A percentile compares a stretch with the other conserved stretches of the same genome.
Evolutionary conservation across 2,888 invertebrate genomes (phyloP).

Genomic region (Rhyacophila evoluta): DNA sequence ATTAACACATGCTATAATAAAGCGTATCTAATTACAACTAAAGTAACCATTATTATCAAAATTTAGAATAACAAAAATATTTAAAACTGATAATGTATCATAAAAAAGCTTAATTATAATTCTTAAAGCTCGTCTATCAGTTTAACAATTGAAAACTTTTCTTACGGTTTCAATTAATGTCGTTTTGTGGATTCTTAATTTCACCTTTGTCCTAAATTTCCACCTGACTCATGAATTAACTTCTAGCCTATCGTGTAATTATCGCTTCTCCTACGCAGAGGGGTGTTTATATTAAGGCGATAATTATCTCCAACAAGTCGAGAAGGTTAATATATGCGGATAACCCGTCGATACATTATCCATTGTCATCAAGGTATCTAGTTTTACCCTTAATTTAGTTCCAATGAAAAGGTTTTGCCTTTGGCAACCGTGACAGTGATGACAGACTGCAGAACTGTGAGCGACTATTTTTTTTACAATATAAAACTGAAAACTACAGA

Average conservation of each 20-base stretch:
- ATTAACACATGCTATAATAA: too few relatives aligned
- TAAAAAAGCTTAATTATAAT: too few relatives aligned
- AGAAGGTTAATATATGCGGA: constrained; percentile 36
- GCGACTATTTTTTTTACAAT: too few relatives aligned
- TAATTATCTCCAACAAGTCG: constrained; percentile 31
- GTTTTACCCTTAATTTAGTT: constrained; percentile 29
- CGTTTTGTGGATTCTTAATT: constrained; percentile 16
- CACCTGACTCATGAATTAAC: constrained; percentile 31
- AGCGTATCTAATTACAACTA: too few relatives aligned
- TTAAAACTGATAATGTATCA: too few relatives aligned
- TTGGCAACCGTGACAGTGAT: background rate
- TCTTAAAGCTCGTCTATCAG: too few relatives aligned
- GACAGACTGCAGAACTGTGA: background rate
- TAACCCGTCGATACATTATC: constrained; percentile 39
- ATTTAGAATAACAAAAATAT: too few relatives aligned
- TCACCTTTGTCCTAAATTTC: constrained; percentile 27
- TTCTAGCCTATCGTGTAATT: constrained; percentile 14
- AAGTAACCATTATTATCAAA: too few relatives aligned
- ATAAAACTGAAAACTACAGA: too few relatives aligned
- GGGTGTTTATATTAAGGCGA: constrained; percentile 20
- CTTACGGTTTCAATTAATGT: background rate
- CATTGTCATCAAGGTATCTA: constrained; percentile 34
- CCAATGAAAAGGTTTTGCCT: constrained; percentile 31
- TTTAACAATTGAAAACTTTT: background rate
- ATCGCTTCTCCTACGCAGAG: background rate